Base-by-base conservation (phyloP, 2,888 invertebrate species). In the Caenorhabditis doughertyi region DNA sequence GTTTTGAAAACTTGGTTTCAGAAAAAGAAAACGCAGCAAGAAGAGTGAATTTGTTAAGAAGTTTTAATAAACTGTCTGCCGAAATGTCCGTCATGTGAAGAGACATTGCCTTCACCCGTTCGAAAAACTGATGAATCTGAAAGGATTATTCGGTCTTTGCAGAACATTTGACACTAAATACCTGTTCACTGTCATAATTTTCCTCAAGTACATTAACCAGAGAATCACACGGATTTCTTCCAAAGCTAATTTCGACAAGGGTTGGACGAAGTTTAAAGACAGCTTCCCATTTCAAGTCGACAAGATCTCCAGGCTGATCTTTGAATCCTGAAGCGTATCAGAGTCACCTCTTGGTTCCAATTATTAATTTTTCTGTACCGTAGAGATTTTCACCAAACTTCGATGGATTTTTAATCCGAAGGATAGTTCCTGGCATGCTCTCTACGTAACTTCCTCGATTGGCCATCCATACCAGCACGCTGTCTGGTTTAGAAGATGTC, bases 371-470 rank as follows among this genome's bases (percentile, higher is more conserved):
- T n/a, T 23, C 51, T n/a, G n/a, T 62, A 83, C 87, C 87, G 53
- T 74, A 64, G 13, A 77, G 35, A 51, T 85, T 86, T 55, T 83
- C 83, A 39, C 83, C 85, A 49, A 87, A 76, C 42, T 85, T 84
- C 8, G 77, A 68, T 0, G 81, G 77, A 13, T 82, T 72, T 64
- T 87, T 84, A 39, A 85, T 81, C 7, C 87, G 82, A 39, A 85
- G 77, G 16, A 79, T 79, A 2, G 79, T 74, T 44, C 79, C 71
- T 32, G 73, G 79, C 47, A 81, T 71, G n/a, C 47, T 74, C 32
- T 73, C 76, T 25, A 85, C 85, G 32, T 85, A 81, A 27, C 76
- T 79, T 1, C 35, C 39, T 39, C 79, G 32, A 21, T 72, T 58
- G 0, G 81, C 76, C 71, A 84, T 73, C 81, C 81, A 84, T n/a